Evolutionary conservation across 2,113 vertebrate genomes (phyloP), one percentile per base, ranked within the genome.

Genomic region (Opisthocomus hoazin): DNA sequence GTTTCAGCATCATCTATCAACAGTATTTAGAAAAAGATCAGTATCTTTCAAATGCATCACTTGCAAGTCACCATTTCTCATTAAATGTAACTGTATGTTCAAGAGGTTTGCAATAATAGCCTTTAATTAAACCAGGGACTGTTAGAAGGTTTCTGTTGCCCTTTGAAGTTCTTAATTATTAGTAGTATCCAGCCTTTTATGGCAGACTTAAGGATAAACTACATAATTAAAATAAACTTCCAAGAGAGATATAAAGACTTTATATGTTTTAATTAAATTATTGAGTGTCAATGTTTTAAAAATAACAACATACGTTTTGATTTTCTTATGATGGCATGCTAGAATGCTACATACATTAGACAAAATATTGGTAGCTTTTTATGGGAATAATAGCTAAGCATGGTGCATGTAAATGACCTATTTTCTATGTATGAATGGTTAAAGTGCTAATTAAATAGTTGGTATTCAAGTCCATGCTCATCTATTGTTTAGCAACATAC

Each of bases 401-500:
- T 98, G 98, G 98, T 98, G 98, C 97, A 99, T 98, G 98, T 98
- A 99, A 99, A 99, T 99, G 96, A 98, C 97, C 96, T 97, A 93
- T 98, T 98, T 97, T 96, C 98, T 98, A 98, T 98, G 98, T 98
- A 98, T 97, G 97, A 96, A 97, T 96, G 97, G 97, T 90, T 96
- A 98, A 96, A 98, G 97, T 98, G 97, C 97, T 99, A 98, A 99
- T 98, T 99, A 98, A 99, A 99, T 98, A 98, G 98, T 98, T 98
- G 98, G 97, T 97, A 98, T 98, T 98, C 97, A 96, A 97, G 96
- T 94, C 98, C 97, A 93, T 92, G 97, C 97, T 96, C 92, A 68
- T 97, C 97, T 98, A 98, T 98, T 98, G 97, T 98, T 97, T 97
- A 98, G 98, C 97, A 95, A 97, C 93, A 97, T 97, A 97, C 97